Percentiles rank a stretch among this genome's conserved stretches.
phyloP scores from a whole-genome alignment of 92 coral and sea anemone species.

The Metridium senile region DNA sequence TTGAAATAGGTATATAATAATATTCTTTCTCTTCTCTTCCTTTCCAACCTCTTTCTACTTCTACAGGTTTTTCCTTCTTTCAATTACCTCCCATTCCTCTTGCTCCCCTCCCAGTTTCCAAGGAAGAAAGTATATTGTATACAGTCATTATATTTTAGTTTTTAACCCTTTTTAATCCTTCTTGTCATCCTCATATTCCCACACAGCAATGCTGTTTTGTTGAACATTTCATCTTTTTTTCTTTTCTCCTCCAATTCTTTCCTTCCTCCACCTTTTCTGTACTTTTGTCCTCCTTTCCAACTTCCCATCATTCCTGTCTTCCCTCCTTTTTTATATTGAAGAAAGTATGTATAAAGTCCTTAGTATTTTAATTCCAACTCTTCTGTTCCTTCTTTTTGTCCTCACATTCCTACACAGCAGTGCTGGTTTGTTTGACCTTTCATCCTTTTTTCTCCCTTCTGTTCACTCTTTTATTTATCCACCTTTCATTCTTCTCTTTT shows the following conservation, averaged over 20 bases:
- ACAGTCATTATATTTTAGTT: too few relatives aligned
- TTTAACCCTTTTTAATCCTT: not conserved
- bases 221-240: not conserved
- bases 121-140: too few relatives aligned
- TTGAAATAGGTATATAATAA: too few relatives aligned
- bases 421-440: not conserved
- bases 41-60: constrained; percentile 7
- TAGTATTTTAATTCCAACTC: not conserved
- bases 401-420: not conserved
- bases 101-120: constrained; percentile 16
- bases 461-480: too few relatives aligned
- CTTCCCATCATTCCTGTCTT: not conserved
- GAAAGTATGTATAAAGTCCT: too few relatives aligned
- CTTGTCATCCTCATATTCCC: not conserved
- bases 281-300: not conserved
- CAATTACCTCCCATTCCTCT: constrained; percentile 8
- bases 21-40: constrained; percentile 11
- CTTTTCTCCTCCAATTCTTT: not conserved
- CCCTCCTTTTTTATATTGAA: not conserved
- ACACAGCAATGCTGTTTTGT: too few relatives aligned
- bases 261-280: not conserved
- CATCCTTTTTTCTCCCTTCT: not conserved
- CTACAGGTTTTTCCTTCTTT: constrained; percentile 17
- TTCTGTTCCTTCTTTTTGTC: not conserved
- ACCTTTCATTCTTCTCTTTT: too few relatives aligned